Percentiles rank a stretch among this genome's conserved stretches.
Conservation (phyloP, 2,888 invertebrate species). For the Habrosyne pyritoides region DNA sequence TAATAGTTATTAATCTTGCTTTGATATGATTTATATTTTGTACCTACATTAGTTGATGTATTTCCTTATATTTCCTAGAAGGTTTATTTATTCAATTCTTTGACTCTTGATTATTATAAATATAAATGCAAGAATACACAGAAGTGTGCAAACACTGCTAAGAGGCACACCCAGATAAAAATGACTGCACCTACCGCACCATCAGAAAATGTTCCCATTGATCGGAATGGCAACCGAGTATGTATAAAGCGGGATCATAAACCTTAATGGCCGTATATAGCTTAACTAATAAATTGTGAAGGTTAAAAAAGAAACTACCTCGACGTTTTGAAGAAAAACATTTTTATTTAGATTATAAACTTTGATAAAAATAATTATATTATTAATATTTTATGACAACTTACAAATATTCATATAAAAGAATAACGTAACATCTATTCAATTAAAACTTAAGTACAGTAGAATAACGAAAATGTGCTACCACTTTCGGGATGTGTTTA, state of each 20-base stretch:
- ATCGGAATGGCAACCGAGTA: too few species aligned
- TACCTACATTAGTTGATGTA: too few species aligned
- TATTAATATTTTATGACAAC: constrained; percentile 84
- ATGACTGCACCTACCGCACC: too few species aligned
- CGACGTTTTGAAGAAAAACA: constrained; percentile 82
- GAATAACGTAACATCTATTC: constrained; percentile 84
- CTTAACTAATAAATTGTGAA: constrained; percentile 2
- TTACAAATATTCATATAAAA: constrained; percentile 84
- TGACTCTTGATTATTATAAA: too few species aligned
- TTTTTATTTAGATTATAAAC: constrained; percentile 85
- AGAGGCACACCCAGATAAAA: too few species aligned
- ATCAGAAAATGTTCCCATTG: too few species aligned
- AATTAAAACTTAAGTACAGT: constrained; percentile 78
- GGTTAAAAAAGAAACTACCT: constrained; percentile 44
- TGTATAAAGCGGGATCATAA: background rate
- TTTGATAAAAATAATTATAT: constrained; percentile 85
- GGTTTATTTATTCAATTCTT: too few species aligned
- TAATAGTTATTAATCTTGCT: too few species aligned
- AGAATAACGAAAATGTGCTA: constrained; percentile 79
- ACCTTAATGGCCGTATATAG: background rate
- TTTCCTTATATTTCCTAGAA: too few species aligned
- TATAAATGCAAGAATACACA: too few species aligned
- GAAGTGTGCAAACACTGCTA: too few species aligned
- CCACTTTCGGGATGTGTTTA: constrained; percentile 79
- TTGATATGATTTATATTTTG: too few species aligned